Evolutionary conservation across 2,113 vertebrate genomes (phyloP).

Genomic region (Oryzias javanicus): DNA sequence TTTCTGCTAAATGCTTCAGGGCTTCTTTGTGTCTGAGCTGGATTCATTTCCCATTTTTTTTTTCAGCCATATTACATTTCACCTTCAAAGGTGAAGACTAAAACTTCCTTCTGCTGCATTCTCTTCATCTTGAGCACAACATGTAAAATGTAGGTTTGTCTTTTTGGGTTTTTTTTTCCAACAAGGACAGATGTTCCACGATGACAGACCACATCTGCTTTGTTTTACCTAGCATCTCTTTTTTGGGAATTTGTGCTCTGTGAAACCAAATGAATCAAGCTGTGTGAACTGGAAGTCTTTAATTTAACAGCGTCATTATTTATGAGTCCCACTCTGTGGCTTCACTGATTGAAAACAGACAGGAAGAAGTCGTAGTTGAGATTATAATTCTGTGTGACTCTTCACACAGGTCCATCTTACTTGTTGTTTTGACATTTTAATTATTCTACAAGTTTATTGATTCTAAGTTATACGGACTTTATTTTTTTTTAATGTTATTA

Average conservation of each 20-base stretch:
- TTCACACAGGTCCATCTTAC: not conserved
- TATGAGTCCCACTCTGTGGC: slow-evolving; percentile 7
- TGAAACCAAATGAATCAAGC: slow-evolving; percentile 18
- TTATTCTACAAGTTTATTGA: not conserved
- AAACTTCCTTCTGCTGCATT: too few species aligned
- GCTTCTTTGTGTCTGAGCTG: slow-evolving; percentile 13
- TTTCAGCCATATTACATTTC: not conserved
- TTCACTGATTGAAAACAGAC: not conserved
- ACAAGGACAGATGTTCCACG: slow-evolving; percentile 6
- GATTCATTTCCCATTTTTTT: slow-evolving; percentile 19
- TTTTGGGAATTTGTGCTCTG: slow-evolving; percentile 18
- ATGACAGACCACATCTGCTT: slow-evolving; percentile 24
- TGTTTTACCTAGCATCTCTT: slow-evolving; percentile 24
- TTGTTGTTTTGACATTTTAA: not conserved
- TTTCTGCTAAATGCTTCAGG: slow-evolving; percentile 15
- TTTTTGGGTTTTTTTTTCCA: slow-evolving; percentile 10
- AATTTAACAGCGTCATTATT: slow-evolving; percentile 35
- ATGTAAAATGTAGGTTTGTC: not conserved
- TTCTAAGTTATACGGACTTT: not conserved
- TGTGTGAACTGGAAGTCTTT: slow-evolving; percentile 20
- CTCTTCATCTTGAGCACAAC: too few species aligned
- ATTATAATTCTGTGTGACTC: not conserved
- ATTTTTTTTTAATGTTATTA: too few species aligned
- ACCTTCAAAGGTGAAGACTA: not conserved
- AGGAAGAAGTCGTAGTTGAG: not conserved